Evolutionary conservation across 2,797 vertebrate species (phyloP).

Genomic region (Vespertilio murinus): DNA sequence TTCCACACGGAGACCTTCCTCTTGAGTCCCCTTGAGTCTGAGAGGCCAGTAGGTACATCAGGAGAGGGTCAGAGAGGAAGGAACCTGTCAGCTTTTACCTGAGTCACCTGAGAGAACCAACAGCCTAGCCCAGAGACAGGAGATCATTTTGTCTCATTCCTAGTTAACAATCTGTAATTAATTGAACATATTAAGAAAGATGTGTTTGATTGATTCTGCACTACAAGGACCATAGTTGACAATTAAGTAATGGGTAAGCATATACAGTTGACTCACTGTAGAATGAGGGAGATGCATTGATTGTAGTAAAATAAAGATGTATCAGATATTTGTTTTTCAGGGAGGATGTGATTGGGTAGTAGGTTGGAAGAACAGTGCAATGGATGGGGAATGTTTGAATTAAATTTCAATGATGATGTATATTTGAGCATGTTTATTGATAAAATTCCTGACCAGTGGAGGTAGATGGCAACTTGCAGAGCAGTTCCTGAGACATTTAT

Average conservation of each 20-base stretch:
- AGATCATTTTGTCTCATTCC: background rate
- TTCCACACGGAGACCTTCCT: no score
- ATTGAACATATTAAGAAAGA: background rate
- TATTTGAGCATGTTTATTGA: background rate
- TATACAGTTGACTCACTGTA: background rate
- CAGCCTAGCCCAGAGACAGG: background rate
- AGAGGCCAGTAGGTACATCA: background rate
- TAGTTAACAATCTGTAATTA: background rate
- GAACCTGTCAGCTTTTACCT: background rate
- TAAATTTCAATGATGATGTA: background rate
- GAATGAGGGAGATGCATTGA: background rate
- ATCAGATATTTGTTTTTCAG: background rate
- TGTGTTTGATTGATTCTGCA: background rate
- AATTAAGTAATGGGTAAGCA: background rate
- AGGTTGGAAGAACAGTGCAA: background rate
- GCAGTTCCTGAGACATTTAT: no score
- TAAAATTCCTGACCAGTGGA: background rate
- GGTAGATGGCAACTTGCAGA: no score
- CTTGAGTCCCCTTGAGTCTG: background rate
- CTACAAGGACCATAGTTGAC: no score
- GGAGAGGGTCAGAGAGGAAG: background rate
- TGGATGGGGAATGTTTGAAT: background rate
- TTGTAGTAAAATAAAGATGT: background rate
- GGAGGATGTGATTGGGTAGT: background rate
- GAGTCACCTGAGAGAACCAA: background rate